Evolutionary conservation across 2,888 invertebrate genomes (phyloP), one percentile per base, ranked within the genome.

Genomic region (Drosophila formosana): DNA sequence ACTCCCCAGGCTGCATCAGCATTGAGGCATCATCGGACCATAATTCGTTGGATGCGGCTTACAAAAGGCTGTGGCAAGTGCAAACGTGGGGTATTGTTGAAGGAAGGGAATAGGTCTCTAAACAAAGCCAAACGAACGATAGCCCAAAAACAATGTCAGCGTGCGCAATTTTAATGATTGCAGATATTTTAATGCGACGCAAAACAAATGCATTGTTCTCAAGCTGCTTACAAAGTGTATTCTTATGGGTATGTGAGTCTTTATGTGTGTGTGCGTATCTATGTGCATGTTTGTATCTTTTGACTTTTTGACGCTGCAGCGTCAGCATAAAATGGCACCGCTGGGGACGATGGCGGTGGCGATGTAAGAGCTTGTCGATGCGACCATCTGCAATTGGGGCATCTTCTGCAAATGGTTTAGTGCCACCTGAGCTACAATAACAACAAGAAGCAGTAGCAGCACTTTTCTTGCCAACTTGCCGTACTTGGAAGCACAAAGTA

Each of bases 101-200:
- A 46, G 32, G 18, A 11, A 43, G 18, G 23, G 45, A 58, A 65
- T 50, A 65, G 62, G 62, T 56, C 61, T 72, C 80, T 76, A 85
- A 84, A 87, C 82, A 87, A 84, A 65, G 82, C 70, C 37, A 34
- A 55, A 37, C 18, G 30, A 30, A 9, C 64, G 69, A 82, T 82
- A 78, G 60, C 60, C 55, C 47, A 70, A 79, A 80, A 85, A 89
- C 88, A 89, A 88, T 85, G 85, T 73, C 89, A 86, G 88, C 88
- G 82, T 89, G 85, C 74, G 80, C 86, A 87, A 70, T 89, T 87
- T 88, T 88, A 88, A 88, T 88, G 87, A 82, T 82, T 89, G 89
- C 89, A 89, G 90, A 89, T 90, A 89, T 86, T 90, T 89, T 90
- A 90, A 89, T 89, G 89, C 89, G 82, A 80, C 84, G 80, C 67